These are phyloP conservation scores for Microcebus murinus DNA, from an alignment of 2,113 vertebrate species.

Conservation along the genomic window DNA sequence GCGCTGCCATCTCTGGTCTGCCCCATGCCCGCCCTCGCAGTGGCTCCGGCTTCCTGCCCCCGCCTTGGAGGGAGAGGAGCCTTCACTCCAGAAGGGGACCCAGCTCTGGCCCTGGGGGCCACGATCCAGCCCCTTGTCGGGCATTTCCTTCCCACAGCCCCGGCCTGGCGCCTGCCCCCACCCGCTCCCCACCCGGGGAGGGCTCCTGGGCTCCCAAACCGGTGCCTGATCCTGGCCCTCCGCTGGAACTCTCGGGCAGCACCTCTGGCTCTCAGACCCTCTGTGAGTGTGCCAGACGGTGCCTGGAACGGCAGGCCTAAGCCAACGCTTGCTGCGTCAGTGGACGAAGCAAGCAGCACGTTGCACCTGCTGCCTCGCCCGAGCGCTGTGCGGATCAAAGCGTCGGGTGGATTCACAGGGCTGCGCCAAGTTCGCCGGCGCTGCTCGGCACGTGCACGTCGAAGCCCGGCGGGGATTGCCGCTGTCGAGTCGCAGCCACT, in stretches of 20 bases:
- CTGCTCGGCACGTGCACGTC: too few species aligned
- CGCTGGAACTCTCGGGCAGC: neutral
- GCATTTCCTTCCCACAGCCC: neutral
- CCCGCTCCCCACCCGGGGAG: neutral
- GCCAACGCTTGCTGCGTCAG: neutral
- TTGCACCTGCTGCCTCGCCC: neutral
- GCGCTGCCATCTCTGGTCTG: neutral
- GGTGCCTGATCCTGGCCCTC: neutral
- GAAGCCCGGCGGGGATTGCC: fast-evolving
- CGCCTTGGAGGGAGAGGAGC: neutral
- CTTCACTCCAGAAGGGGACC: neutral
- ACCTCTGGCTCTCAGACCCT: neutral
- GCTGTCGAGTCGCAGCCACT: fast-evolving
- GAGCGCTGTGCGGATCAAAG: neutral
- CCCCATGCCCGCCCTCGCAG: too few species aligned
- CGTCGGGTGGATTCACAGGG: neutral
- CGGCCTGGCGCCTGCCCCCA: neutral
- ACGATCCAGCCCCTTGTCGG: neutral
- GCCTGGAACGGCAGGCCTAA: neutral
- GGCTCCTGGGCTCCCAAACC: neutral
- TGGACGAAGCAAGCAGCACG: neutral
- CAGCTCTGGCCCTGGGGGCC: neutral
- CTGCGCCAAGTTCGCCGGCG: neutral
- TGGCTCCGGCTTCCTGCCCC: neutral
- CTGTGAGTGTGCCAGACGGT: neutral